A percentile compares a stretch with the other conserved stretches of the same genome.
phyloP scores from a whole-genome alignment of 2,797 vertebrate genomes.

The Diceros bicornis region DNA sequence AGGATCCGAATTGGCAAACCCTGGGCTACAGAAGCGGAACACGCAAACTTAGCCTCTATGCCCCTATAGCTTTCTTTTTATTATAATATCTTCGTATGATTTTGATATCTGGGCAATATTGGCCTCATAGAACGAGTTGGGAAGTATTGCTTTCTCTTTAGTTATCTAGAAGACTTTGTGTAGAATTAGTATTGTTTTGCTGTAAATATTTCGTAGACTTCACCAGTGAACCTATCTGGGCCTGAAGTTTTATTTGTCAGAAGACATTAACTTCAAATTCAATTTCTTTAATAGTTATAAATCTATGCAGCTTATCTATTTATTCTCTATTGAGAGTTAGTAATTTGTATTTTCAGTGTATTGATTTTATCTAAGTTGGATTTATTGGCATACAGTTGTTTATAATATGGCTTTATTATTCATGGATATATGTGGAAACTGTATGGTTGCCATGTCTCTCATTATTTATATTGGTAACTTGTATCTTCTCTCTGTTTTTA shows the following conservation, averaged over 20 bases:
- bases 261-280: constrained; percentile 45
- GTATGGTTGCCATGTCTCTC: background rate
- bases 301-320: background rate
- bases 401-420: background rate
- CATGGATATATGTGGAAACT: constrained; percentile 1
- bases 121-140: background rate
- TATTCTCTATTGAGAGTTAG: constrained; percentile 33
- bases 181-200: background rate
- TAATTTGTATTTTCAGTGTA: constrained; percentile 2
- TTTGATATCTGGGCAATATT: background rate
- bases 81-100: background rate
- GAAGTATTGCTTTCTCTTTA: background rate
- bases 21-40: no score
- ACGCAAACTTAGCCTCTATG: no score
- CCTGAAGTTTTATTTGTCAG: constrained; percentile 25
- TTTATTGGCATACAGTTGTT: background rate
- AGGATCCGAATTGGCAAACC: no score
- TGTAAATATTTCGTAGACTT: constrained; percentile 30
- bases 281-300: constrained; percentile 46
- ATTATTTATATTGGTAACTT: constrained; percentile 51
- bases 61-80: background rate
- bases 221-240: background rate
- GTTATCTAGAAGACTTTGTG: background rate
- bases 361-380: constrained; percentile 33
- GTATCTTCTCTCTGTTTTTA: constrained; percentile 26